These are phyloP conservation scores for Sphaerodactylus townsendi DNA, from an alignment of 2,113 vertebrate species.

Conservation along the genomic window DNA sequence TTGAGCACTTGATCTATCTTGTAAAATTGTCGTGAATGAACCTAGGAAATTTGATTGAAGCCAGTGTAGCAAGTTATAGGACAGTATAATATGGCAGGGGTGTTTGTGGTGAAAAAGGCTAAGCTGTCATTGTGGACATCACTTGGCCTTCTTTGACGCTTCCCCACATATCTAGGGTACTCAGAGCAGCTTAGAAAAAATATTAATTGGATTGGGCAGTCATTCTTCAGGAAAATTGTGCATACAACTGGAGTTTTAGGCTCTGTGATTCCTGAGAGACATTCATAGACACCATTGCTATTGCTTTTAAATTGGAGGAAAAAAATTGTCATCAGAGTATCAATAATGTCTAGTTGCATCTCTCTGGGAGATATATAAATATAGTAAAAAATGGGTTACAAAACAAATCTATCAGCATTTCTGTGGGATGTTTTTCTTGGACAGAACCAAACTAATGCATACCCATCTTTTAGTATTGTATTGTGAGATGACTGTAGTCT, in stretches of 20 bases:
- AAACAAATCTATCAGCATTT: background rate
- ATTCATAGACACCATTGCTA: background rate
- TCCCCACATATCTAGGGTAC: background rate
- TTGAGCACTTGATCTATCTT: background rate
- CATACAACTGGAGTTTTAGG: background rate
- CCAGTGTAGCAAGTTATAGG: background rate
- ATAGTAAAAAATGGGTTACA: background rate
- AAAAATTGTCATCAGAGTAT: background rate
- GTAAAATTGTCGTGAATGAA: background rate
- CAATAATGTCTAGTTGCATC: background rate
- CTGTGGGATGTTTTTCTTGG: background rate
- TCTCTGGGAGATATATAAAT: background rate
- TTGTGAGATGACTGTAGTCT: background rate
- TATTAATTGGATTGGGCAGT: background rate
- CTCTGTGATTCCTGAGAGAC: background rate
- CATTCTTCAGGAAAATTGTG: background rate
- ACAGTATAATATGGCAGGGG: background rate
- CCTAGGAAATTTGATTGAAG: background rate
- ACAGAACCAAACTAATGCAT: background rate
- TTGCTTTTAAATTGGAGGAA: background rate
- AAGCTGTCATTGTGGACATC: background rate
- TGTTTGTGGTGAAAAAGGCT: background rate
- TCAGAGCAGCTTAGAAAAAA: background rate
- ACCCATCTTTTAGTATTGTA: background rate
- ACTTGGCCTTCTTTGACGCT: background rate